phyloP scores from a whole-genome alignment of 2,797 vertebrate genomes.

The Clarias pachynema region DNA sequence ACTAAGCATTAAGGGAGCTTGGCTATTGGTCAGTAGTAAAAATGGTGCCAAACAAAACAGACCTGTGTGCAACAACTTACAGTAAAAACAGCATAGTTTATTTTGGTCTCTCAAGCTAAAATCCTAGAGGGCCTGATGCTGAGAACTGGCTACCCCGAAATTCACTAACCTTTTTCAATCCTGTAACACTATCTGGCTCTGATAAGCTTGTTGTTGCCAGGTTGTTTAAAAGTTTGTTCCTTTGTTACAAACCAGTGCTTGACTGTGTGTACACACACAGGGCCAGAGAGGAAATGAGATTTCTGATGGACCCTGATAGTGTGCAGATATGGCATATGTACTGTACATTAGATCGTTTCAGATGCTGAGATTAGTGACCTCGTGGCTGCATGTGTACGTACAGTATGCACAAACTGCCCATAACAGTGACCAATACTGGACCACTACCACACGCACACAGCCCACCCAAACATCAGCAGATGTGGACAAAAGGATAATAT shows the following conservation, averaged over 20 bases:
- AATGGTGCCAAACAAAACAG: slow-evolving; percentile 14
- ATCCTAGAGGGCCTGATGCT: slow-evolving; percentile 10
- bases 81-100: slow-evolving; percentile 9
- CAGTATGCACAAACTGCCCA: slow-evolving; percentile 33
- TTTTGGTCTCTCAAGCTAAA: slow-evolving; percentile 1
- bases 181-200: not conserved
- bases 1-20: not conserved
- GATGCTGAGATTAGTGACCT: not conserved
- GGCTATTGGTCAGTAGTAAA: slow-evolving; percentile 16
- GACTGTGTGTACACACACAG: not conserved
- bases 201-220: slow-evolving; percentile 9
- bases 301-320: slow-evolving; percentile 9
- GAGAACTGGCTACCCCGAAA: not conserved
- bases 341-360: not conserved
- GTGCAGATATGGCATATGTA: not conserved
- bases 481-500: slow-evolving; percentile 73
- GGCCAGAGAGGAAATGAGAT: not conserved
- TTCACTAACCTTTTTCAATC: not conserved
- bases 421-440: slow-evolving; percentile 38
- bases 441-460: slow-evolving; percentile 39
- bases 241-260: not conserved
- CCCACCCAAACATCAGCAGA: slow-evolving; percentile 63
- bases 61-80: not conserved
- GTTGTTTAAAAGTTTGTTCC: not conserved
- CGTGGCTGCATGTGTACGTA: slow-evolving; percentile 43